Conservation (phyloP, 2,113 vertebrate genomes). For the Menura novaehollandiae region DNA sequence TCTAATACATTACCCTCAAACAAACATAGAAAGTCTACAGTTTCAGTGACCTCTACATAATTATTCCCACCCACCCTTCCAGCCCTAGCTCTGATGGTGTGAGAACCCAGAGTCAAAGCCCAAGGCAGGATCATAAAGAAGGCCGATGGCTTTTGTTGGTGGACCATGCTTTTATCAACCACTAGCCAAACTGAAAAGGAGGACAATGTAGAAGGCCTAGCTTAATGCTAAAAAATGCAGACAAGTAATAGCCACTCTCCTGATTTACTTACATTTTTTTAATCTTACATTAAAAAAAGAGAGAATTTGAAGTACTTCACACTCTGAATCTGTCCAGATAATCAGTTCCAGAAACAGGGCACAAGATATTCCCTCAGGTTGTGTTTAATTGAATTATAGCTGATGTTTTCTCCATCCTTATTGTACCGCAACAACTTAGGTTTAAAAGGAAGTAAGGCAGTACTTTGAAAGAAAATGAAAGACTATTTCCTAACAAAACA, state of each 20-base stretch:
- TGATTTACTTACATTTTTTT: not conserved
- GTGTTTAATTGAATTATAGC: not conserved
- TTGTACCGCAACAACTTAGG: not conserved
- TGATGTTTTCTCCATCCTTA: not conserved
- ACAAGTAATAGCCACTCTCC: not conserved
- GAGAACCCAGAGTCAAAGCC: not conserved
- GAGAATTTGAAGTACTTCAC: not conserved
- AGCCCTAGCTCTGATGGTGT: not conserved
- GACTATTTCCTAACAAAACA: not conserved
- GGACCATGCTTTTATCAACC: not conserved
- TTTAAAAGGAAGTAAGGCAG: not conserved
- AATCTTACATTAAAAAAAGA: not conserved
- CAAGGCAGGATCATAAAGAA: not conserved
- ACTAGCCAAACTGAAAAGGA: not conserved
- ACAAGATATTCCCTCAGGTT: not conserved
- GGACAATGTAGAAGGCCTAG: not conserved
- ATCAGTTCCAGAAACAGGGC: not conserved
- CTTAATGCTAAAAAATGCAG: not conserved
- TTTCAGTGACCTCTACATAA: not conserved
- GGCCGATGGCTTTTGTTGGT: not conserved
- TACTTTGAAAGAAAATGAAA: not conserved
- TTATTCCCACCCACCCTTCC: not conserved
- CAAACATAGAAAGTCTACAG: not conserved
- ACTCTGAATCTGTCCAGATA: not conserved
- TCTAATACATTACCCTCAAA: not conserved